phyloP scores from a whole-genome alignment of 1,140 invertebrate species.

The Planococcus citri region DNA sequence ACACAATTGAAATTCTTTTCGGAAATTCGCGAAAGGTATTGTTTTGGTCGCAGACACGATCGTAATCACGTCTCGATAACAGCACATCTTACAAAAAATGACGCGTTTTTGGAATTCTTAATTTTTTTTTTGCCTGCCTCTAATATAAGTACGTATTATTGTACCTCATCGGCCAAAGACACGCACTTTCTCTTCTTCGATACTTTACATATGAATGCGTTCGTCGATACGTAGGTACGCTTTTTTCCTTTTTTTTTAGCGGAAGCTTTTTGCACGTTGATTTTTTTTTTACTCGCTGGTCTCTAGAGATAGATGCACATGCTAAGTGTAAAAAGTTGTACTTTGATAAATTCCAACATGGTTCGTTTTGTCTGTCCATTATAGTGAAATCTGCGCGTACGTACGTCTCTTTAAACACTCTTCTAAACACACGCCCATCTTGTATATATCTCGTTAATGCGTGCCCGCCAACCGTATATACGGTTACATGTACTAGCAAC shows the following conservation, averaged over 20 bases:
- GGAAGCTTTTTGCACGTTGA: neutral
- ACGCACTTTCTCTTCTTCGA: neutral
- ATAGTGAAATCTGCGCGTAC: neutral
- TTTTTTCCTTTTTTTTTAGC: neutral
- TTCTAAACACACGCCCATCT: neutral
- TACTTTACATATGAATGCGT: neutral
- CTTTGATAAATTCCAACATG: neutral
- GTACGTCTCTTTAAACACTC: too few relatives aligned
- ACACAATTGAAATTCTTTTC: too few relatives aligned
- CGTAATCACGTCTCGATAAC: neutral
- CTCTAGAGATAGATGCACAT: too few relatives aligned
- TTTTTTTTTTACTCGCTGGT: too few relatives aligned
- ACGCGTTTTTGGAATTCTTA: neutral
- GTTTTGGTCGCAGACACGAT: neutral
- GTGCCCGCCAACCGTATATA: neutral
- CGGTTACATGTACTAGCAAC: neutral
- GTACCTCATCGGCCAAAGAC: neutral
- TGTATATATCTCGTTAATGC: neutral
- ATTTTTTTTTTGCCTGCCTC: too few relatives aligned
- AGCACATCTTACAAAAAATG: neutral
- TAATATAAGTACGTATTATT: too few relatives aligned
- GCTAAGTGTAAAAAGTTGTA: conserved; percentile 3
- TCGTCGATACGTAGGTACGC: neutral
- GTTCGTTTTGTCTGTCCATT: neutral
- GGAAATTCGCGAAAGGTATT: too few relatives aligned